Conservation (phyloP, 2,113 vertebrate species). For the Microtus oregoni region DNA sequence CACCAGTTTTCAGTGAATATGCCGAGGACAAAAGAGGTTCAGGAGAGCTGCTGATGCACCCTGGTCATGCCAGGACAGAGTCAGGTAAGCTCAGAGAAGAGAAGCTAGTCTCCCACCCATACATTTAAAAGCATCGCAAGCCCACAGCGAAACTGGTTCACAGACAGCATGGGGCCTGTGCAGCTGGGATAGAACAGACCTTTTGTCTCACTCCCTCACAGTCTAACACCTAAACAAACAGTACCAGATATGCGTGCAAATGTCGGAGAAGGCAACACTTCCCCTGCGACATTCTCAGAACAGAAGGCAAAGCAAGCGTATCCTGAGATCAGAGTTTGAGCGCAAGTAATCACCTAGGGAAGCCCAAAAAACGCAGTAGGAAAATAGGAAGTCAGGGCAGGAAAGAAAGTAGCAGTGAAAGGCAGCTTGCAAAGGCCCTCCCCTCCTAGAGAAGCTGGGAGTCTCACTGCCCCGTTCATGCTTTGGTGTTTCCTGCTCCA, state of each 20-base stretch:
- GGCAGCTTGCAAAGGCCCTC: neutral
- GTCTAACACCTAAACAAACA: neutral
- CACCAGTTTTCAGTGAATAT: neutral
- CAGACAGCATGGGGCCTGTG: rapidly evolving
- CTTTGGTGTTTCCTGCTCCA: neutral
- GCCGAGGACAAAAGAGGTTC: neutral
- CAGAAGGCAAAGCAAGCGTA: neutral
- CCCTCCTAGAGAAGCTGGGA: neutral
- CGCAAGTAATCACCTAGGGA: neutral
- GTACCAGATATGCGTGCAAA: neutral
- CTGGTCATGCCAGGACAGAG: neutral
- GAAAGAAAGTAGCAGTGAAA: neutral
- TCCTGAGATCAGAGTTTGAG: neutral
- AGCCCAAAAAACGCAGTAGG: neutral
- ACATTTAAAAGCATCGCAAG: neutral
- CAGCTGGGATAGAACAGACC: neutral
- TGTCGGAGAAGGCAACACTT: neutral
- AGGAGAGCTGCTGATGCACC: neutral
- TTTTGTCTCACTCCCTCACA: neutral
- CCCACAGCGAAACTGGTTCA: neutral
- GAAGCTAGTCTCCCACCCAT: neutral
- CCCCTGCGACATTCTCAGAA: neutral
- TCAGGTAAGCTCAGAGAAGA: neutral
- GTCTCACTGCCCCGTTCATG: too few species aligned
- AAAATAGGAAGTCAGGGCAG: neutral